Conservation (phyloP, 2,113 vertebrate genomes). For the Rhinopithecus roxellana region DNA sequence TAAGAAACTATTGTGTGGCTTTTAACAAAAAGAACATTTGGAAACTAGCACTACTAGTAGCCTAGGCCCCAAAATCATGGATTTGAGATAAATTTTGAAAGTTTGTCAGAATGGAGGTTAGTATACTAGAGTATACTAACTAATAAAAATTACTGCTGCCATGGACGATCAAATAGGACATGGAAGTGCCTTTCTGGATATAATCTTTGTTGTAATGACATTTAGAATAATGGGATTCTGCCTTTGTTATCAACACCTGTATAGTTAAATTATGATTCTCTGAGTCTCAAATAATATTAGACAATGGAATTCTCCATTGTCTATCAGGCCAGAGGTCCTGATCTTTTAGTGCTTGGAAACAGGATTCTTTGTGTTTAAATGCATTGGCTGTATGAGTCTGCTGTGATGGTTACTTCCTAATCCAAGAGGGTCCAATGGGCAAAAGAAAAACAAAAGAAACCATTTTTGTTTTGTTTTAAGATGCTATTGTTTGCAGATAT, state of each 20-base stretch:
- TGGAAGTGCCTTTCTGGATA: background rate
- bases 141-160: background rate
- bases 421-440: background rate
- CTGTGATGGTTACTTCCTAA: background rate
- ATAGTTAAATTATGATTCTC: background rate
- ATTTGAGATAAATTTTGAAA: background rate
- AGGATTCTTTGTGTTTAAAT: background rate
- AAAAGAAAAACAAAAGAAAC: background rate
- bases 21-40: background rate
- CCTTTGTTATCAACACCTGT: background rate
- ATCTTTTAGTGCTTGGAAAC: background rate
- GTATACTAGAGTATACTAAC: background rate
- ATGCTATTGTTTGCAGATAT: background rate
- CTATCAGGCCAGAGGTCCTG: background rate
- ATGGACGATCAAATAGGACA: background rate
- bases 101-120: background rate
- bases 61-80: background rate
- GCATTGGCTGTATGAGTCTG: background rate
- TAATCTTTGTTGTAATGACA: background rate
- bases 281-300: background rate
- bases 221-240: constrained; percentile 21
- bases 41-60: background rate
- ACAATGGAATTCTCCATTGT: background rate
- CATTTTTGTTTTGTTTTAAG: background rate
- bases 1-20: background rate